Evolutionary conservation across 35 echinoderm and acorn worm genomes (phyloP).

Genomic region (Eucidaris tribuloides): DNA sequence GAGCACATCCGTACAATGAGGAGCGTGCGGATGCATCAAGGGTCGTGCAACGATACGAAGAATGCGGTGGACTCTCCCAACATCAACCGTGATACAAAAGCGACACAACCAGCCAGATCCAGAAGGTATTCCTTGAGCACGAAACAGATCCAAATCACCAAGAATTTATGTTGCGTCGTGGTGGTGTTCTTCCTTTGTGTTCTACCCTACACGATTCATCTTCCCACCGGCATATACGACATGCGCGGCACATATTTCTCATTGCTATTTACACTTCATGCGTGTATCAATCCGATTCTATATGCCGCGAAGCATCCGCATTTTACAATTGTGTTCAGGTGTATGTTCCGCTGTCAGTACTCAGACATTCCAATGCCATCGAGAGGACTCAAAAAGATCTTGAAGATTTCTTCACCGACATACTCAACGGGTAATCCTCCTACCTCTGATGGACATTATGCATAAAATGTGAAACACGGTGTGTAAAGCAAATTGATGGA

Average conservation of each 20-base stretch:
- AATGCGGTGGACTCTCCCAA: too few species aligned
- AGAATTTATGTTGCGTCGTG: slow-evolving; percentile 49
- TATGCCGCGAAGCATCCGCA: slow-evolving; percentile 81
- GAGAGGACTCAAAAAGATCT: neutral
- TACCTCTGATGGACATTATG: too few species aligned
- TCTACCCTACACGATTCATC: slow-evolving; percentile 46
- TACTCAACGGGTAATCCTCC: neutral
- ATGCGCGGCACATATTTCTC: slow-evolving; percentile 37
- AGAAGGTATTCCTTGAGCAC: neutral
- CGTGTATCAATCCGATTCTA: slow-evolving; percentile 70
- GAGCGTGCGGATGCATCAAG: too few species aligned
- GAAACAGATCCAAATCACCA: slow-evolving; percentile 49
- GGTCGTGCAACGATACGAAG: too few species aligned
- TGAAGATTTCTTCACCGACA: neutral
- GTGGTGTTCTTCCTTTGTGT: slow-evolving; percentile 50
- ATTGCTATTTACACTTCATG: slow-evolving; percentile 45
- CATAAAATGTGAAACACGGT: too few species aligned
- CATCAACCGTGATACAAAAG: too few species aligned
- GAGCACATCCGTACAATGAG: slow-evolving; percentile 13
- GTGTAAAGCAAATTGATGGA: too few species aligned
- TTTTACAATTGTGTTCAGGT: slow-evolving; percentile 61
- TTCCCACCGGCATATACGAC: slow-evolving; percentile 36
- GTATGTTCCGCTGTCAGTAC: slow-evolving; percentile 43
- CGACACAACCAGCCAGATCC: too few species aligned
- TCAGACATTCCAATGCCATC: slow-evolving; percentile 55